These are phyloP conservation scores for Cacoxenus indagator DNA, from an alignment of 2,888 invertebrate species.

Conservation along the genomic window DNA sequence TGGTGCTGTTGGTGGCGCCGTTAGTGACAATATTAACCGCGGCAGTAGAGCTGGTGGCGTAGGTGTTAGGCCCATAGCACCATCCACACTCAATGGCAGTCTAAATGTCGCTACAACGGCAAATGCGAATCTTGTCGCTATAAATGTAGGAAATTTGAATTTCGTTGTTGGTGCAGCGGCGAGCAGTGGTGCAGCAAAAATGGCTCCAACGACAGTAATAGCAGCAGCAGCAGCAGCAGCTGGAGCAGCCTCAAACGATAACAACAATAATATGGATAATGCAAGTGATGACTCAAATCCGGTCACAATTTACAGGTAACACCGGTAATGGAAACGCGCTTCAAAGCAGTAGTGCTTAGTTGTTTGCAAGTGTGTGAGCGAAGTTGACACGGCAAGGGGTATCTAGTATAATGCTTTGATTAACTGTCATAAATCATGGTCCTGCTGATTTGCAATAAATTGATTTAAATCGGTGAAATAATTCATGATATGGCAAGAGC, in stretches of 20 bases:
- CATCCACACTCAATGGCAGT: conserved; percentile 67
- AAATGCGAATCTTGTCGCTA: conserved; percentile 11
- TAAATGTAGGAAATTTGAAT: conserved; percentile 37
- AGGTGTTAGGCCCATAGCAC: conserved; percentile 1
- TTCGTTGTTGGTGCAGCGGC: conserved; percentile 48
- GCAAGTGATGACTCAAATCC: conserved; percentile 89
- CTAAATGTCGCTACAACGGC: conserved; percentile 33
- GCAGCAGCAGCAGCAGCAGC: conserved; percentile 16
- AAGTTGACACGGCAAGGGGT: not conserved
- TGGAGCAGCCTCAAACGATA: conserved; percentile 71
- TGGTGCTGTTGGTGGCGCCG: not conserved
- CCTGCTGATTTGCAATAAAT: not conserved
- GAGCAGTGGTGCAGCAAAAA: conserved; percentile 38
- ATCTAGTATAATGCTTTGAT: no score
- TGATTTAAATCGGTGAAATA: not conserved
- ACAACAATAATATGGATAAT: conserved; percentile 83
- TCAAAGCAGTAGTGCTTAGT: not conserved
- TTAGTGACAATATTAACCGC: conserved; percentile 1
- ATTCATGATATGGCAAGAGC: not conserved
- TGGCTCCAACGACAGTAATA: conserved; percentile 46
- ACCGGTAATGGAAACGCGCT: not conserved
- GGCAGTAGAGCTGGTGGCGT: conserved; percentile 2
- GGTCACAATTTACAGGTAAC: conserved; percentile 90
- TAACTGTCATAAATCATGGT: no score
- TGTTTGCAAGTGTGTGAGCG: not conserved